These are phyloP conservation scores for Parthenolecanium corni DNA, from an alignment of 2,888 invertebrate species.

Conservation along the genomic window DNA sequence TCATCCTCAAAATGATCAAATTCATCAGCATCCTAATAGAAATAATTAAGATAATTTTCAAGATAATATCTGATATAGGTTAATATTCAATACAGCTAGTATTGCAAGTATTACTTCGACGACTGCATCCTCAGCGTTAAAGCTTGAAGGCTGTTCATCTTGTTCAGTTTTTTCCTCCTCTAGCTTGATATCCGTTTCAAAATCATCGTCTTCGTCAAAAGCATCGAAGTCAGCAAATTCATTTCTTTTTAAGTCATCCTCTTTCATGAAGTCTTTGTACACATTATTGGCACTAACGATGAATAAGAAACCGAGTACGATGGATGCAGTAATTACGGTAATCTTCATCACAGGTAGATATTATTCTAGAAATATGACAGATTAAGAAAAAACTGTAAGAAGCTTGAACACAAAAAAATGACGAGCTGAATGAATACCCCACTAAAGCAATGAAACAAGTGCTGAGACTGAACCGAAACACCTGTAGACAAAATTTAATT, in stretches of 20 bases:
- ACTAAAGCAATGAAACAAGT: too few species aligned
- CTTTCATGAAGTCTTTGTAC: conserved; percentile 27
- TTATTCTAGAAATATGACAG: too few species aligned
- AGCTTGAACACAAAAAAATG: too few species aligned
- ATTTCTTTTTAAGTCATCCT: conserved; percentile 21
- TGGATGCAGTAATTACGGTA: not conserved
- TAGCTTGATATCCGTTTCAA: conserved; percentile 15
- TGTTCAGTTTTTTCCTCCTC: conserved; percentile 60
- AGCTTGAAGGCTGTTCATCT: conserved; percentile 38
- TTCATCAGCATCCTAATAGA: conserved; percentile 58
- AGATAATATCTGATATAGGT: too few species aligned
- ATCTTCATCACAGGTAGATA: not conserved
- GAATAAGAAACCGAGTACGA: conserved; percentile 5
- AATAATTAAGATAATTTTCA: too few species aligned
- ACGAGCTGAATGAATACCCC: too few species aligned
- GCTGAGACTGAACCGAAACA: too few species aligned
- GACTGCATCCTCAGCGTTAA: conserved; percentile 44
- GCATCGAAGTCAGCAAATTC: conserved; percentile 25
- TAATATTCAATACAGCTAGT: too few species aligned
- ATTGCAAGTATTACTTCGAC: conserved; percentile 46
- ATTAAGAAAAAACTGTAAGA: too few species aligned
- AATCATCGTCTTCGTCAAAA: conserved; percentile 27
- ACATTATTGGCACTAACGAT: conserved; percentile 12
- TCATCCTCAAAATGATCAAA: conserved; percentile 90
- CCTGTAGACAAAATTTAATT: too few species aligned